phyloP scores from a whole-genome alignment of 2,797 vertebrate species.

The Pitangus sulphuratus region DNA sequence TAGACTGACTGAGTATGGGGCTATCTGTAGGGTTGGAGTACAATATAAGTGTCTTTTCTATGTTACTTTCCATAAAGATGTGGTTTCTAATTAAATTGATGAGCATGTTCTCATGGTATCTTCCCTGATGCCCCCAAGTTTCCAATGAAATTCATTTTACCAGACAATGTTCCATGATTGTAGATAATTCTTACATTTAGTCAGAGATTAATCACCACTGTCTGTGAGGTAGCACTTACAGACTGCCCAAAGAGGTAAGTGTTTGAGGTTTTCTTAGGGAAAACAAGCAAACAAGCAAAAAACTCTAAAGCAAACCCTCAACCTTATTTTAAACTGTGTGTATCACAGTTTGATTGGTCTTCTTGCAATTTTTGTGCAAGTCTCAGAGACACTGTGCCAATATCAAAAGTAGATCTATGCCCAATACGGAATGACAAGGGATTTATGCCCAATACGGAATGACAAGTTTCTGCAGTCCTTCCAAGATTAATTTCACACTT shows the following conservation, averaged over 20 bases:
- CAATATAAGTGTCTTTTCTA: not conserved
- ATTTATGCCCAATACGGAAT: not conserved
- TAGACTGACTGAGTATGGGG: not conserved
- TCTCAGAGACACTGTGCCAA: not conserved
- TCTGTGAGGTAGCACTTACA: not conserved
- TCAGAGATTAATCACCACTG: not conserved
- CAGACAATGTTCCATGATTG: not conserved
- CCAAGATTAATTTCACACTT: slow-evolving; percentile 19
- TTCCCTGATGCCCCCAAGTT: not conserved
- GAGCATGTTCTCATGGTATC: not conserved
- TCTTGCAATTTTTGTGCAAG: not conserved
- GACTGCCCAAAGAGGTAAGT: not conserved
- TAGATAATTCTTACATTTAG: not conserved
- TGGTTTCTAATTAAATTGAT: not conserved
- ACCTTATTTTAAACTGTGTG: not conserved
- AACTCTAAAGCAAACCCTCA: not conserved
- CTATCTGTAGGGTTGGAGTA: not conserved
- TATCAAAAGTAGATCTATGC: not conserved
- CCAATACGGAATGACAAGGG: not conserved
- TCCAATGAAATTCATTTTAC: not conserved
- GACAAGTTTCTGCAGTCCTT: not conserved
- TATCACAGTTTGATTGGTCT: not conserved
- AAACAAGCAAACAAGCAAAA: not conserved
- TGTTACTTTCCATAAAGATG: not conserved
- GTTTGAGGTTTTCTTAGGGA: too few species aligned